These are phyloP conservation scores for Odobenus rosmarus DNA, from an alignment of 2,113 vertebrate species.

Conservation along the genomic window DNA sequence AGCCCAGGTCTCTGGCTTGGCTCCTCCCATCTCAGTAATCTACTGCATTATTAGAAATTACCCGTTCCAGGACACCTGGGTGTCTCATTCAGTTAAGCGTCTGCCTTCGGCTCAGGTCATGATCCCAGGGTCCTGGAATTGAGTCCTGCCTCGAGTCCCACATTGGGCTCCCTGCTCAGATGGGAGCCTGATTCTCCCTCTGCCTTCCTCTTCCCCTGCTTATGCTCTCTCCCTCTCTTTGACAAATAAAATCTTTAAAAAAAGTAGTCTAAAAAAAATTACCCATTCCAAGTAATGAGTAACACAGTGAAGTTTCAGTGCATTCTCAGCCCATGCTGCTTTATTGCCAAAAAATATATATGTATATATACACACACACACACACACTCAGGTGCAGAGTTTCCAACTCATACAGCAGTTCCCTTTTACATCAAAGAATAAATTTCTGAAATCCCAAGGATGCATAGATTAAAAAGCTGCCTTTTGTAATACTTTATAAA, in stretches of 20 bases:
- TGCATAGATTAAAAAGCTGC: constrained; percentile 91
- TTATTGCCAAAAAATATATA: constrained; percentile 86
- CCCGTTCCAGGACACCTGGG: not conserved
- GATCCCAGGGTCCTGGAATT: not conserved
- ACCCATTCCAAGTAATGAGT: constrained; percentile 69
- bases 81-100: not conserved
- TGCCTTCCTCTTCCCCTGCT: too few relatives aligned
- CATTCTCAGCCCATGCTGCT: constrained; percentile 89
- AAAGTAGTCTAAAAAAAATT: not conserved
- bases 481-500: constrained; percentile 83
- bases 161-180: not conserved
- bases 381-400: constrained; percentile 87
- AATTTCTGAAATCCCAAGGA: constrained; percentile 84
- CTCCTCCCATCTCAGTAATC: not conserved
- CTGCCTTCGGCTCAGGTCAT: not conserved
- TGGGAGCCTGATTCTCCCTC: not conserved
- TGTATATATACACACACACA: not conserved
- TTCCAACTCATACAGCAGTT: constrained; percentile 84
- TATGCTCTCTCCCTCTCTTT: not conserved
- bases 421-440: constrained; percentile 86
- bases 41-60: not conserved
- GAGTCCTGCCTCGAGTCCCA: not conserved
- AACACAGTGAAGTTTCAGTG: constrained; percentile 80
- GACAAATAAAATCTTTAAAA: too few relatives aligned
- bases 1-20: not conserved